Conservation (phyloP, 2,113 vertebrate species). For the Brachyhypopomus occidentalis region DNA sequence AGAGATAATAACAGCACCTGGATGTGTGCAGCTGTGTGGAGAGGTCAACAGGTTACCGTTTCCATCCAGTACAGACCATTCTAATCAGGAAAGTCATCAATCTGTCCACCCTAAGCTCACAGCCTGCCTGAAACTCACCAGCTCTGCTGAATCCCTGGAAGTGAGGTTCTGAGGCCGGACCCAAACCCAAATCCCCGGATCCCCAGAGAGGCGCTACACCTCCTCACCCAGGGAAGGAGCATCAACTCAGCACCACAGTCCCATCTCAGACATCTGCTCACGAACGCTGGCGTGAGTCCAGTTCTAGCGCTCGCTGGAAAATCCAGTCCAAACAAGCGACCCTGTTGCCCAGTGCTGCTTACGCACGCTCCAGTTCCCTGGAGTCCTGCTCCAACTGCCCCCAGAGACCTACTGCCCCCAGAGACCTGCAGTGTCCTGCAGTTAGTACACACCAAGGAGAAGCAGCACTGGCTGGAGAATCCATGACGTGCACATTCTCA, state of each 20-base stretch:
- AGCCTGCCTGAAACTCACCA: not conserved
- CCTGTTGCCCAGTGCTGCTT: slow-evolving; percentile 51
- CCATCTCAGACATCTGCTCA: slow-evolving; percentile 19
- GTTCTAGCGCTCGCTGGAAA: slow-evolving; percentile 42
- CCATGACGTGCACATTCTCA: not conserved
- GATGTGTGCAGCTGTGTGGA: no score
- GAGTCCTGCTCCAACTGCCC: not conserved
- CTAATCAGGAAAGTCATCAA: slow-evolving; percentile 24
- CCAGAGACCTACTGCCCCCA: no score
- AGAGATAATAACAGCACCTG: no score
- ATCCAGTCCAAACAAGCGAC: slow-evolving; percentile 61
- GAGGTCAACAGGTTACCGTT: no score
- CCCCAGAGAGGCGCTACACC: not conserved
- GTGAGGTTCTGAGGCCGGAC: no score
- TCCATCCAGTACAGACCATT: slow-evolving; percentile 9
- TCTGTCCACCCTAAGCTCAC: not conserved
- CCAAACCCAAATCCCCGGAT: no score
- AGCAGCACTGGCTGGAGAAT: not conserved
- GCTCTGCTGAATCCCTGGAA: not conserved
- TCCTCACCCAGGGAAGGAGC: not conserved
- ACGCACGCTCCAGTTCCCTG: not conserved
- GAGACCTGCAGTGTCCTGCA: not conserved
- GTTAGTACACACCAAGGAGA: not conserved
- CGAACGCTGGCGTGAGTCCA: slow-evolving; percentile 1
- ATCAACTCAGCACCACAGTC: not conserved